A percentile compares a stretch with the other conserved stretches of the same genome.
phyloP scores from a whole-genome alignment of 2,888 invertebrate genomes.

The Drosophila emarginata region DNA sequence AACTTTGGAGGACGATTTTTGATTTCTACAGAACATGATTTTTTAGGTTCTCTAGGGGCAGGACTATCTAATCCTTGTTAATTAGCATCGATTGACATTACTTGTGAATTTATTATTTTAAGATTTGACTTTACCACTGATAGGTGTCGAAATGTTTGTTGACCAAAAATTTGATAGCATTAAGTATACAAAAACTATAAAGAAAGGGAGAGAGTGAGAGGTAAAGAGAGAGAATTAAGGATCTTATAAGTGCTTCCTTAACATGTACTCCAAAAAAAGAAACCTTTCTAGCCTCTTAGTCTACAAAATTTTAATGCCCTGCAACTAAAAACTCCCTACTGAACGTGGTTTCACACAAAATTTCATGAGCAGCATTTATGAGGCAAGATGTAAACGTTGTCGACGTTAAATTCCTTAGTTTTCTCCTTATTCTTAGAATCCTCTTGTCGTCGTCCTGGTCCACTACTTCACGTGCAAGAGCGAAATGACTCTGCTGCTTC shows the following conservation, averaged over 20 bases:
- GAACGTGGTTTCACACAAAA: constrained; percentile 5
- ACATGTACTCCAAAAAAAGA: background rate
- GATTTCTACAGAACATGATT: too few relatives aligned
- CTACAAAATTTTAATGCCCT: constrained; percentile 1
- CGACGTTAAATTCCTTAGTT: background rate
- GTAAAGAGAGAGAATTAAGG: background rate
- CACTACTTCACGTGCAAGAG: constrained; percentile 3
- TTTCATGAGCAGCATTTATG: constrained; percentile 5
- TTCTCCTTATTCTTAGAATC: background rate
- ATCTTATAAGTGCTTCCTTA: background rate
- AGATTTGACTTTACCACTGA: background rate
- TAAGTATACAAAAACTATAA: background rate
- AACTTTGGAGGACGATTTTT: too few relatives aligned
- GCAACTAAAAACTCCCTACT: background rate
- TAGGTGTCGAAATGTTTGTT: background rate
- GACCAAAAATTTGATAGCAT: background rate
- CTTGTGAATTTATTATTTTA: background rate
- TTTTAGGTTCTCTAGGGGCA: too few relatives aligned
- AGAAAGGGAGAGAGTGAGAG: too few relatives aligned
- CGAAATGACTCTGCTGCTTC: constrained; percentile 1
- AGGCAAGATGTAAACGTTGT: background rate
- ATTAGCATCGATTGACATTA: too few relatives aligned
- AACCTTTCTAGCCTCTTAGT: constrained; percentile 3
- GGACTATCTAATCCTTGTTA: too few relatives aligned
- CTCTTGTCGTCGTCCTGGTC: constrained; percentile 2